Base-by-base conservation (phyloP, 2,888 invertebrate genomes). In the Hirtodrosophila trivittata region DNA sequence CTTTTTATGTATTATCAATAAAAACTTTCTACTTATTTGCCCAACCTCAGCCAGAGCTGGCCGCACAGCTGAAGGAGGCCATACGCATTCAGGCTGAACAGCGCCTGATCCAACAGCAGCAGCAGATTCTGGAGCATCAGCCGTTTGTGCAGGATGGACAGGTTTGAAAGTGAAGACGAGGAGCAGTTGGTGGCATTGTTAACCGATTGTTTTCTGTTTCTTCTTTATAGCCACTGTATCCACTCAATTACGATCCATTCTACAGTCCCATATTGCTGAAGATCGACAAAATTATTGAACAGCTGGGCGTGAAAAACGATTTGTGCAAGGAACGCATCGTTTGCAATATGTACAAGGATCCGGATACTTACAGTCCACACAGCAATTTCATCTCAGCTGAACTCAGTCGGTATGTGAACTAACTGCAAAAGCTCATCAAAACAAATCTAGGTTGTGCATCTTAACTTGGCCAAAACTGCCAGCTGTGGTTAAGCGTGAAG, bases 361-460 rank as follows among this genome's bases (percentile, higher is more conserved):
- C 97, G 0, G 92, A 93, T 67, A 94, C 94, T 77, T 97, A 95
- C 84, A 94, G 96, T 62, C 97, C 97, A 0, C 95, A 96, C 88
- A 97, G 97, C 88, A 97, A 97, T 90, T 92, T 96, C 62, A 93
- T 97, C 49, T 97, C 97, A 12, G 95, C 95, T 35, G 96, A 97
- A 89, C 92, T 97, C 39, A 97, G 97, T 93, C 95, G 97, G 97
- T 97, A 90, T 93, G 94, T 92, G 16, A 4, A 12, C 1, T 4
- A 9, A n/a, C n/a, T 7, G 21, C n/a, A n/a, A 12, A 18, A 26
- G 28, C 3, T 28, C 28, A 41, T n/a, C n/a, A 1, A 10, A 25
- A 5, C 9, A 3, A 7, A 41, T 3, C 18, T 39, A 26, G 6
- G n/a, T 28, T 5, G 10, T n/a, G n/a, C n/a, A 18, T 33, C 1